Conservation (phyloP, 2,113 vertebrate species). For the Synchiropus splendidus region DNA sequence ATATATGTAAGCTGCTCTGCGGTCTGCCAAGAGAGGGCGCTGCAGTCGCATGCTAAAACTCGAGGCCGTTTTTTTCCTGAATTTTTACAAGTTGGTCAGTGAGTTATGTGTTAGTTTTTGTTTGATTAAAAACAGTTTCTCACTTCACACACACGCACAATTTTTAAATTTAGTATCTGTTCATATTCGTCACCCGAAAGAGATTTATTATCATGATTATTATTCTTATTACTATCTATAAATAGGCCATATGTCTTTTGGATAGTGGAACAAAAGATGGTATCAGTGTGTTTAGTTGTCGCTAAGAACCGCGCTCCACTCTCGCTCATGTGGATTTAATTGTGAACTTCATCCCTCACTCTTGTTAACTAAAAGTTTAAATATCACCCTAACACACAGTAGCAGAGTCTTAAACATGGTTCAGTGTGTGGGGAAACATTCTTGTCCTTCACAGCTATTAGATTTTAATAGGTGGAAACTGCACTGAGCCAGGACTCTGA, state of each 20-base stretch:
- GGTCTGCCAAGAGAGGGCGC: slow-evolving; percentile 44
- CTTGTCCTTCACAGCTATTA: slow-evolving; percentile 14
- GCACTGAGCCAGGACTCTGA: slow-evolving; percentile 31
- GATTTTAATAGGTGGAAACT: slow-evolving; percentile 20
- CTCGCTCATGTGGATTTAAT: background rate
- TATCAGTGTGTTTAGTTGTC: background rate
- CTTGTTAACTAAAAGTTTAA: slow-evolving; percentile 4
- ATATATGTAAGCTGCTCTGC: background rate
- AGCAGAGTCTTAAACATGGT: slow-evolving; percentile 20
- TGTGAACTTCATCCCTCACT: slow-evolving; percentile 2
- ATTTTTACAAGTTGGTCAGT: too few species aligned
- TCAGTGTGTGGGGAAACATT: slow-evolving; percentile 24
- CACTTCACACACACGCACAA: background rate
- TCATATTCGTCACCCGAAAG: too few species aligned
- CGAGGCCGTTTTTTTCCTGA: too few species aligned
- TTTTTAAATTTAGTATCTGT: too few species aligned
- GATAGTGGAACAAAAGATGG: too few species aligned
- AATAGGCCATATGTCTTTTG: too few species aligned
- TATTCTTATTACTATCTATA: too few species aligned
- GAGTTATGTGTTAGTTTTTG: too few species aligned
- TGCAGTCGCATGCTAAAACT: too few species aligned
- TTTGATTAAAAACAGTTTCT: too few species aligned
- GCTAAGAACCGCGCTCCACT: too few species aligned
- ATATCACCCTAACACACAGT: background rate
- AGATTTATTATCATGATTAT: too few species aligned